Evolutionary conservation across 2,888 invertebrate species (phyloP).

Genomic region (Pachymerium ferrugineum): DNA sequence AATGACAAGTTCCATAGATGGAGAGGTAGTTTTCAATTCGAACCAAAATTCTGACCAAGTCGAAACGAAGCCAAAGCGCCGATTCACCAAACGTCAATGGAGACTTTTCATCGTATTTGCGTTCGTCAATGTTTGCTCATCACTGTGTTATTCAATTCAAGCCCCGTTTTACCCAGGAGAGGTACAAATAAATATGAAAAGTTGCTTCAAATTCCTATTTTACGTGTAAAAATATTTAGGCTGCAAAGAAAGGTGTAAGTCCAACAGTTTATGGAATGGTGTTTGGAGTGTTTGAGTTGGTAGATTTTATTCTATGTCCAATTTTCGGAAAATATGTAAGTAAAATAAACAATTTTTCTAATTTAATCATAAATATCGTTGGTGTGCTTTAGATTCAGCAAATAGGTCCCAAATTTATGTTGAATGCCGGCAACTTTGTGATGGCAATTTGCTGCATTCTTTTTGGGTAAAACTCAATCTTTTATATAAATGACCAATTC

Average conservation of each 20-base stretch:
- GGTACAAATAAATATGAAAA: constrained; percentile 52
- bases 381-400: constrained; percentile 37
- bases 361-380: too few relatives aligned
- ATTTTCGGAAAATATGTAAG: constrained; percentile 70
- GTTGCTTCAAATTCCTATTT: too few relatives aligned
- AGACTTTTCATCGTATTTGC: constrained; percentile 69
- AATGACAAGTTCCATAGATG: too few relatives aligned
- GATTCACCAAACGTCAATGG: constrained; percentile 70
- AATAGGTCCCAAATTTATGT: constrained; percentile 71
- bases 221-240: too few relatives aligned
- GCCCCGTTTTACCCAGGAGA: constrained; percentile 80
- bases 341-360: constrained; percentile 37
- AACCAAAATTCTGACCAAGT: too few relatives aligned
- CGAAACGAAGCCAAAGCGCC: too few relatives aligned
- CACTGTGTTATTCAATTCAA: constrained; percentile 74
- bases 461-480: constrained; percentile 60
- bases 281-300: constrained; percentile 77
- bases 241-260: constrained; percentile 70
- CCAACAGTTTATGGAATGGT: constrained; percentile 79
- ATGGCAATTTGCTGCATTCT: constrained; percentile 76
- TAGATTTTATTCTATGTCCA: constrained; percentile 74
- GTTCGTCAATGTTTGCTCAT: constrained; percentile 76
- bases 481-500: neutral
- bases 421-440: constrained; percentile 75
- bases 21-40: too few relatives aligned